Evolutionary conservation across 53 echinoderm and acorn worm species (phyloP).

Genomic region (Stichopus horrens): DNA sequence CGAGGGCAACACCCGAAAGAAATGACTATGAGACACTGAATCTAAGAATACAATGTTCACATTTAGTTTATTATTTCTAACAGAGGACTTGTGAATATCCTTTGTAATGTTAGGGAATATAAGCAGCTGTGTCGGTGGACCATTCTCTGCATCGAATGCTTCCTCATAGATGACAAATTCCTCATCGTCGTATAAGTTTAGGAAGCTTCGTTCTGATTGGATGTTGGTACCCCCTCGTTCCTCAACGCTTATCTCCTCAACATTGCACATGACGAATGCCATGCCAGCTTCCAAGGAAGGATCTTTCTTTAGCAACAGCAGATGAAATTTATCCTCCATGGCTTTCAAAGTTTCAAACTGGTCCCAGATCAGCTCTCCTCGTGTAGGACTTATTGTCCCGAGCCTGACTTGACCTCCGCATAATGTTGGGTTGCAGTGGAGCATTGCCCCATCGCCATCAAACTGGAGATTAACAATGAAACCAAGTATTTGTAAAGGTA

Average conservation of each 20-base stretch:
- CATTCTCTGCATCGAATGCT: neutral
- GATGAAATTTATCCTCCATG: constrained; percentile 12
- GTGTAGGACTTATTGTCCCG: neutral
- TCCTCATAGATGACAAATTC: neutral
- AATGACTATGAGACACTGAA: constrained; percentile 87
- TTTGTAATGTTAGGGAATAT: constrained; percentile 39
- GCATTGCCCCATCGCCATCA: neutral
- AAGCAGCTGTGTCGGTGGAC: neutral
- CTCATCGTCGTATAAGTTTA: neutral
- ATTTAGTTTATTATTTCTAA: constrained; percentile 47
- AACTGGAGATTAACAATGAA: neutral
- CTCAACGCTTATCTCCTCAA: neutral
- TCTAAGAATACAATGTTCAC: constrained; percentile 78
- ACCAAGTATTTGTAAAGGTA: too few relatives aligned
- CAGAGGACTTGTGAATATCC: neutral
- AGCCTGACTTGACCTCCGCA: neutral
- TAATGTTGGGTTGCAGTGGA: neutral
- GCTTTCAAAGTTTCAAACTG: neutral
- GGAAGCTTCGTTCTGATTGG: neutral
- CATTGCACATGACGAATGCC: constrained; percentile 27
- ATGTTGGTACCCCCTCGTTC: neutral
- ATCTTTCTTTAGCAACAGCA: constrained; percentile 8
- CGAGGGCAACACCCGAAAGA: constrained; percentile 71
- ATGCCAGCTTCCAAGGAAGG: constrained; percentile 19
- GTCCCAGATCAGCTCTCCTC: constrained; percentile 16